These are phyloP conservation scores for Brachymystax lenok DNA, from an alignment of 2,797 vertebrate species.

Conservation along the genomic window DNA sequence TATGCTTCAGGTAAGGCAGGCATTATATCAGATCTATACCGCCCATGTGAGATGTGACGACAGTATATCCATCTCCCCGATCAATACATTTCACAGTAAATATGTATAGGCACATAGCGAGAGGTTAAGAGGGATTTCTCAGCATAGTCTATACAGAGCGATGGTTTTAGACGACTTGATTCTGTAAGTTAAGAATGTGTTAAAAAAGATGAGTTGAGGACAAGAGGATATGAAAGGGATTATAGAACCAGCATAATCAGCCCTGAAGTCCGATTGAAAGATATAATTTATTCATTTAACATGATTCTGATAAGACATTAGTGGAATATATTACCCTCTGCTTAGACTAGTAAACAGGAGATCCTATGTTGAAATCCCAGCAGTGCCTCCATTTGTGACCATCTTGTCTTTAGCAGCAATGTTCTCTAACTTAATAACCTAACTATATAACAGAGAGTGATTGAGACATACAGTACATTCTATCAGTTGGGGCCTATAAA, in stretches of 20 bases:
- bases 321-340: background rate
- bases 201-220: background rate
- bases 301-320: background rate
- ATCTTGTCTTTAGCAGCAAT: too few species aligned
- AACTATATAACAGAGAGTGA: too few species aligned
- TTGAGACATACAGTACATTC: too few species aligned
- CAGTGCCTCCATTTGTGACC: too few species aligned
- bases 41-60: constrained; percentile 7
- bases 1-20: background rate
- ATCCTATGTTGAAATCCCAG: too few species aligned
- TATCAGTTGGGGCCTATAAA: too few species aligned
- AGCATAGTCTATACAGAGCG: background rate
- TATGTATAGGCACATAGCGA: background rate
- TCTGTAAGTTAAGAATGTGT: background rate
- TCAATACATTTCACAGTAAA: background rate
- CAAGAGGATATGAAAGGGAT: background rate
- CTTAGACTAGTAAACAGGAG: background rate
- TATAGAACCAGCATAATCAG: background rate
- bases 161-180: background rate
- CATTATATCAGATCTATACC: constrained; percentile 4
- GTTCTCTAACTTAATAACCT: too few species aligned
- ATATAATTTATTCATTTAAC: background rate
- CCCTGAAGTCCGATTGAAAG: constrained; percentile 6
- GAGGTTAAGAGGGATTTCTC: background rate
- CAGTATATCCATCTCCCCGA: background rate